Base-by-base conservation (phyloP, 2,888 invertebrate species). In the Thyatira batis region DNA sequence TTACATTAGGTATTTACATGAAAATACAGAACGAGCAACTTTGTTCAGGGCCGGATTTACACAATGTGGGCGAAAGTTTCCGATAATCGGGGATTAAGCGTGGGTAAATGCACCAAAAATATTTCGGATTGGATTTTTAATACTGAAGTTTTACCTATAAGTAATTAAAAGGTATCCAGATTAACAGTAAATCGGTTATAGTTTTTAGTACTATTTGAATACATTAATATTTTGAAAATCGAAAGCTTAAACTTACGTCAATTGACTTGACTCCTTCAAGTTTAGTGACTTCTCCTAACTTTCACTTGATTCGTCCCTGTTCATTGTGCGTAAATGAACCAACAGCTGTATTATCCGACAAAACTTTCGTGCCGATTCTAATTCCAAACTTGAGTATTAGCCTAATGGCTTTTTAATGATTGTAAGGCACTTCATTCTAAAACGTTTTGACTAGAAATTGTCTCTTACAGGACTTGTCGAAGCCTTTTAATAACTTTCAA, bases 41-140 rank as follows among this genome's bases (percentile, higher is more conserved):
- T 48, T 27, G 27, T 48, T 20, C 48, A 48, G 48, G 48, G 10
- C 28, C 48, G 20, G 48, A 48, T 48, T 48, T 28, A 27, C 27
- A 39, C 39, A 17, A 39, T 17, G 39, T 39, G 39, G 39, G 39
- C 17, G 39, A 39, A 33, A 39, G 17, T 48, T 27, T 27, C 28
- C 27, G 4, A 48, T 48, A 48, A 48, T 48, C 48, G 3, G 17
- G 20, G 20, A 28, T 27, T 48, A 17, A 33, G 6, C 25, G 2
- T 13, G 25, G 8, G 1, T 17, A 10, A 17, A 13, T 11, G n/a
- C n/a, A 23, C n/a, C 11, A n/a, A n/a, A n/a, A n/a, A n/a, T n/a
- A n/a, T n/a, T n/a, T n/a, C n/a, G n/a, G n/a, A n/a, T n/a, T n/a
- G n/a, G n/a, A n/a, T n/a, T n/a, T n/a, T n/a, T n/a, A n/a, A n/a